Conservation (phyloP, 2,888 invertebrate genomes). For the Frankliniella fusca region DNA sequence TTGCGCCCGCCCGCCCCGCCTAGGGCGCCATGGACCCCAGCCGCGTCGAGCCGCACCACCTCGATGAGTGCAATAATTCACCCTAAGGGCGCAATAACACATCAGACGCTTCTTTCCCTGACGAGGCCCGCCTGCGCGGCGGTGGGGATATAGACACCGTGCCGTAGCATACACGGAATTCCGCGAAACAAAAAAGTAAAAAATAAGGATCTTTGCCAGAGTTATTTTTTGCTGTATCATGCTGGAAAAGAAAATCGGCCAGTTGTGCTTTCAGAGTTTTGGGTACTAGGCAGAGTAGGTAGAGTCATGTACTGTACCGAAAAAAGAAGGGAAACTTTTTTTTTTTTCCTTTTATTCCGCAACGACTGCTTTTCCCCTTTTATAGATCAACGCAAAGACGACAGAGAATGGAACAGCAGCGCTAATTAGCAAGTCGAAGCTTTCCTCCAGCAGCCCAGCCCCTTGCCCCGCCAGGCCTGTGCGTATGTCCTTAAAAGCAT, state of each 20-base stretch:
- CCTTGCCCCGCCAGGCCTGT: no score
- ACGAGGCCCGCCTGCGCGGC: background rate
- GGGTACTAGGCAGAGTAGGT: background rate
- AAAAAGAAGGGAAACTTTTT: background rate
- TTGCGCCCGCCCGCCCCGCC: no score
- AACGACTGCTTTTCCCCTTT: no score
- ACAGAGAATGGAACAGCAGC: no score
- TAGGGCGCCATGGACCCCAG: background rate
- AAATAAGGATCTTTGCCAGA: background rate
- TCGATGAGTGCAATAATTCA: conserved; percentile 15
- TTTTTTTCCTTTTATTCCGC: no score
- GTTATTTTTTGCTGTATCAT: background rate
- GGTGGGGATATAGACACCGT: background rate
- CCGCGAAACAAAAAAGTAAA: background rate
- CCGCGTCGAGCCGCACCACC: background rate
- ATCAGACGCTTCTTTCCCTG: background rate
- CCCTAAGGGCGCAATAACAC: conserved; percentile 19
- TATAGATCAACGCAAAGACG: no score
- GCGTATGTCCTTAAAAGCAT: no score
- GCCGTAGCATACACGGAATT: background rate
- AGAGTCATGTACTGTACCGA: background rate
- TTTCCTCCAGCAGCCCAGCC: no score
- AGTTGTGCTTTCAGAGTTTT: background rate
- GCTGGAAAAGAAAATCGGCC: no score
- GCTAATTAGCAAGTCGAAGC: no score